Evolutionary conservation across 2,888 invertebrate species (phyloP).

Genomic region (Parnassius smintheus): DNA sequence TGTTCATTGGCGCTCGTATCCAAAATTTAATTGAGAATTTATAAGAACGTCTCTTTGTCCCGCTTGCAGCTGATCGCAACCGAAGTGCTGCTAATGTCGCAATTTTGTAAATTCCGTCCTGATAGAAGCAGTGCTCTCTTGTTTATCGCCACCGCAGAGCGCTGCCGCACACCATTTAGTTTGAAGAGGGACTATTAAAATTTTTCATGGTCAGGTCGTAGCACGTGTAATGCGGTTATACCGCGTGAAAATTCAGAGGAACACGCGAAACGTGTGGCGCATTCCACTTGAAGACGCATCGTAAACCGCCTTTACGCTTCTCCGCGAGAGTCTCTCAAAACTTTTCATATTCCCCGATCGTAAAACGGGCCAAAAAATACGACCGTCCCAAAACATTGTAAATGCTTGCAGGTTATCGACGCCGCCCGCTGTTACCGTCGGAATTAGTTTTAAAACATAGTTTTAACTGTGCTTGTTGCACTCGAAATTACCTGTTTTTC

Average conservation of each 20-base stretch:
- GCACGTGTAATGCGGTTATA: constrained; percentile 73
- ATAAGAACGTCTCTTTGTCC: constrained; percentile 72
- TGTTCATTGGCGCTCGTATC: constrained; percentile 78
- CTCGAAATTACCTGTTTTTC: constrained; percentile 57
- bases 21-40: constrained; percentile 79
- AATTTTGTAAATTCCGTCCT: constrained; percentile 41
- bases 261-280: constrained; percentile 71
- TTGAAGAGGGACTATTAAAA: constrained; percentile 67
- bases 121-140: constrained; percentile 39
- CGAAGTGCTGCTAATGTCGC: constrained; percentile 55
- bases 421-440: constrained; percentile 50
- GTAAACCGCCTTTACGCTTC: constrained; percentile 79
- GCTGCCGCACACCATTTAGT: constrained; percentile 47
- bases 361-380: constrained; percentile 80
- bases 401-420: constrained; percentile 73
- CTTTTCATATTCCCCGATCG: constrained; percentile 79
- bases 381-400: constrained; percentile 79
- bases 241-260: constrained; percentile 63
- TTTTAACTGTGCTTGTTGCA: constrained; percentile 68
- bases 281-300: constrained; percentile 76
- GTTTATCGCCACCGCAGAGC: constrained; percentile 40
- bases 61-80: constrained; percentile 64
- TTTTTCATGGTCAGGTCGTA: constrained; percentile 77
- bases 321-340: constrained; percentile 73
- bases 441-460: constrained; percentile 77